phyloP scores from a whole-genome alignment of 2,888 invertebrate species.

The Tenthredo mesomela region DNA sequence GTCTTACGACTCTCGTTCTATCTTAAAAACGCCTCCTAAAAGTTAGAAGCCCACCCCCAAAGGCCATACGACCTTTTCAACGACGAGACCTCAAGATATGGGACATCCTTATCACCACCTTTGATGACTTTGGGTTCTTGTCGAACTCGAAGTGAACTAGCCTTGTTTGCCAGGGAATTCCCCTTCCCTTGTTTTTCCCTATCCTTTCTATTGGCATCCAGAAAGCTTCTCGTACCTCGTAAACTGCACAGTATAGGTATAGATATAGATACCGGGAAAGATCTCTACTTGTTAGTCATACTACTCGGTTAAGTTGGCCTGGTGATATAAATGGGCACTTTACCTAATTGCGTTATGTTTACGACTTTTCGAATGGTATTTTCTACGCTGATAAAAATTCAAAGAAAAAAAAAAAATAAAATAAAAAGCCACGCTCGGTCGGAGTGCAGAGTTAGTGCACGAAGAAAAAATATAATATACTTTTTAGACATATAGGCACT shows the following conservation, averaged over 20 bases:
- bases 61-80: constrained; percentile 30
- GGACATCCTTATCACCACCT: constrained; percentile 42
- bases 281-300: constrained; percentile 44
- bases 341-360: constrained; percentile 70
- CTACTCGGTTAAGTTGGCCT: not conserved
- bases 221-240: constrained; percentile 41
- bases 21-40: constrained; percentile 33
- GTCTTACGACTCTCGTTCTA: constrained; percentile 64
- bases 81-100: constrained; percentile 36
- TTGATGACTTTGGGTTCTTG: constrained; percentile 44
- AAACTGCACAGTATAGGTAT: not conserved
- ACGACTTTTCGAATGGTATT: constrained; percentile 61
- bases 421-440: not conserved
- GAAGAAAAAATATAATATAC: not conserved
- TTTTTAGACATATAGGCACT: not conserved
- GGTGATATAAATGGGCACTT: constrained; percentile 68
- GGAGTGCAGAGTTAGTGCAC: not conserved
- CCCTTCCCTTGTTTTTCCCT: constrained; percentile 8
- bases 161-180: constrained; percentile 35
- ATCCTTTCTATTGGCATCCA: constrained; percentile 13
- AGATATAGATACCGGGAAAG: not conserved
- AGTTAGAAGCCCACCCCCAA: constrained; percentile 8
- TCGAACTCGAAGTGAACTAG: constrained; percentile 39
- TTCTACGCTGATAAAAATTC: constrained; percentile 42
- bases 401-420: not conserved